Evolutionary conservation across 2,797 vertebrate genomes (phyloP).

Genomic region (Otus scops): DNA sequence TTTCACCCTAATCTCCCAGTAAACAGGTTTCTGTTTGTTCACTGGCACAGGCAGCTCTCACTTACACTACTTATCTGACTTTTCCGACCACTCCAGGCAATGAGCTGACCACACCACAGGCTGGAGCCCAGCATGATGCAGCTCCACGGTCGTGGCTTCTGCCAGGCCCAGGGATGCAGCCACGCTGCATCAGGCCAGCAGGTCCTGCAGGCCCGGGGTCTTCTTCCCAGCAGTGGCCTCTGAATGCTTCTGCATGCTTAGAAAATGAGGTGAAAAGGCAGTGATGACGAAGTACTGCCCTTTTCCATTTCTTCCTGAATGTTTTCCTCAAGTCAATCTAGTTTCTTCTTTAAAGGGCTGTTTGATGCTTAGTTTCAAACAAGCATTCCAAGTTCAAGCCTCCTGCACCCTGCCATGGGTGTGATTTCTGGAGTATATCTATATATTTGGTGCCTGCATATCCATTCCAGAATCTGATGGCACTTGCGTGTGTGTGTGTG

Average conservation of each 20-base stretch:
- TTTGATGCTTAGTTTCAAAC: neutral
- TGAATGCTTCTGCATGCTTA: neutral
- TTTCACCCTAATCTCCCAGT: neutral
- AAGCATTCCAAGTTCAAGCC: neutral
- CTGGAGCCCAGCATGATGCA: neutral
- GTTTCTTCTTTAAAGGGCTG: neutral
- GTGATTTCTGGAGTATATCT: neutral
- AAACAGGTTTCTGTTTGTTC: neutral
- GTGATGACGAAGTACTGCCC: neutral
- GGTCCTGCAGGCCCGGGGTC: neutral
- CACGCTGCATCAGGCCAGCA: rapidly evolving
- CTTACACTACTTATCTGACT: neutral
- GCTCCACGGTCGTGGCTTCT: rapidly evolving
- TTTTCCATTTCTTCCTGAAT: neutral
- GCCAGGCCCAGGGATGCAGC: neutral
- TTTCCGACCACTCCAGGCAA: neutral
- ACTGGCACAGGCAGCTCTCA: neutral
- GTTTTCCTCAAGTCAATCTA: neutral
- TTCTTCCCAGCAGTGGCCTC: neutral
- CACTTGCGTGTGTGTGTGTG: neutral
- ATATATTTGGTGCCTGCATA: neutral
- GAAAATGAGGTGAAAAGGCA: neutral
- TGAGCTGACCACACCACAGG: rapidly evolving
- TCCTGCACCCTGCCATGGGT: neutral
- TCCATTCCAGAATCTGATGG: neutral